Conservation (phyloP, 1,140 invertebrate genomes). For the Drosophila aff. region DNA sequence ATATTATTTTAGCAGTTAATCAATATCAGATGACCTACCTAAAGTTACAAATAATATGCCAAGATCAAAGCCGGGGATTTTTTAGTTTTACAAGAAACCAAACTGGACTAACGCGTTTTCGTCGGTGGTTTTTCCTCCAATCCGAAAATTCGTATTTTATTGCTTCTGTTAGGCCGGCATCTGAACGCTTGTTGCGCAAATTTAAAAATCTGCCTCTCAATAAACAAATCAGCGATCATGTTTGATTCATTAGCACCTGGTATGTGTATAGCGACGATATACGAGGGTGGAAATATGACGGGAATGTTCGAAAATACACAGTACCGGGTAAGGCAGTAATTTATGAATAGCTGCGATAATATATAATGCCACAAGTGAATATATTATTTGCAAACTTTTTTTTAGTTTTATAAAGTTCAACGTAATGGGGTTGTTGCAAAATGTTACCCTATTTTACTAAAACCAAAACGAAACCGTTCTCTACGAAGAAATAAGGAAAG, state of each 20-base stretch:
- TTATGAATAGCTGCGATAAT: conserved; percentile 24
- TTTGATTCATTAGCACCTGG: conserved; percentile 51
- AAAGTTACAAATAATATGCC: neutral
- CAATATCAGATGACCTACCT: neutral
- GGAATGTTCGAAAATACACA: conserved; percentile 29
- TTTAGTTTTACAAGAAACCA: conserved; percentile 8
- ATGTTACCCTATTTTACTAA: neutral
- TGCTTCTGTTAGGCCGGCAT: conserved; percentile 22
- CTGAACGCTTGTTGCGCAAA: conserved; percentile 52
- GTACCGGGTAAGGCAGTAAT: neutral
- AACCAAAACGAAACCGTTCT: neutral
- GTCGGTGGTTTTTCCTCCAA: neutral
- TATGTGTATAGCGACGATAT: neutral
- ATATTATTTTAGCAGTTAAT: neutral
- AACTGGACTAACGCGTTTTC: conserved; percentile 16
- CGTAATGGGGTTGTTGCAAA: neutral
- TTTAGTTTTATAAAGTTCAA: neutral
- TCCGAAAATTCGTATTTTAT: conserved; percentile 17
- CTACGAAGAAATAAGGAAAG: neutral
- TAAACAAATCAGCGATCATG: conserved; percentile 60
- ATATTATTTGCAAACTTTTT: neutral
- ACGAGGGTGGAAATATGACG: conserved; percentile 26
- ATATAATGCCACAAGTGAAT: conserved; percentile 13
- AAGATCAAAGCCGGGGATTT: conserved; percentile 12
- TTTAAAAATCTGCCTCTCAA: conserved; percentile 39